phyloP scores from a whole-genome alignment of 2,797 vertebrate genomes.

The Acanthornis magna region DNA sequence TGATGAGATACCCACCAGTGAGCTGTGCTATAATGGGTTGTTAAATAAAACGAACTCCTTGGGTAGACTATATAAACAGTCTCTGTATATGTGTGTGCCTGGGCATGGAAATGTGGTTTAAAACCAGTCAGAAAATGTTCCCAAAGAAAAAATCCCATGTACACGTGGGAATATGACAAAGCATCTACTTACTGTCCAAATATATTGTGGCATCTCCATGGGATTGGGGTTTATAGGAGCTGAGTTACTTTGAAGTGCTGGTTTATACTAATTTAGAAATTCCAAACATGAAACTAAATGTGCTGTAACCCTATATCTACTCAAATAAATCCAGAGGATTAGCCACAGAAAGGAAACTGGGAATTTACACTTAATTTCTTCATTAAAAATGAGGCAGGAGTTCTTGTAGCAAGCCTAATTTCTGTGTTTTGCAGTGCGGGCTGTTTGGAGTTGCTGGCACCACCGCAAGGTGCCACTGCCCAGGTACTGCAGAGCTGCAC shows the following conservation, averaged over 20 bases:
- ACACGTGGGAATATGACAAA: conserved; percentile 61
- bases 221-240: conserved; percentile 55
- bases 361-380: conserved; percentile 55
- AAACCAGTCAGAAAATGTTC: conserved; percentile 57
- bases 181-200: conserved; percentile 63
- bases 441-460: not conserved
- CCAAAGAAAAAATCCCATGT: conserved; percentile 42
- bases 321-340: conserved; percentile 47
- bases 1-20: conserved; percentile 42
- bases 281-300: conserved; percentile 57
- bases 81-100: conserved; percentile 23
- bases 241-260: conserved; percentile 58
- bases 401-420: not conserved
- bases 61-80: conserved; percentile 58
- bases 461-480: not conserved
- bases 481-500: not conserved
- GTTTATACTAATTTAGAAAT: conserved; percentile 65
- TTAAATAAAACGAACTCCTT: conserved; percentile 39
- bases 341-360: conserved; percentile 44
- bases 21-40: conserved; percentile 6
- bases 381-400: conserved; percentile 4
- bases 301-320: conserved; percentile 34
- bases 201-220: conserved; percentile 32
- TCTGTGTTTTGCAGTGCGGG: not conserved
- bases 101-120: conserved; percentile 53